Evolutionary conservation across 2,113 vertebrate genomes (phyloP).

Genomic region (Anser brachyrhynchus): DNA sequence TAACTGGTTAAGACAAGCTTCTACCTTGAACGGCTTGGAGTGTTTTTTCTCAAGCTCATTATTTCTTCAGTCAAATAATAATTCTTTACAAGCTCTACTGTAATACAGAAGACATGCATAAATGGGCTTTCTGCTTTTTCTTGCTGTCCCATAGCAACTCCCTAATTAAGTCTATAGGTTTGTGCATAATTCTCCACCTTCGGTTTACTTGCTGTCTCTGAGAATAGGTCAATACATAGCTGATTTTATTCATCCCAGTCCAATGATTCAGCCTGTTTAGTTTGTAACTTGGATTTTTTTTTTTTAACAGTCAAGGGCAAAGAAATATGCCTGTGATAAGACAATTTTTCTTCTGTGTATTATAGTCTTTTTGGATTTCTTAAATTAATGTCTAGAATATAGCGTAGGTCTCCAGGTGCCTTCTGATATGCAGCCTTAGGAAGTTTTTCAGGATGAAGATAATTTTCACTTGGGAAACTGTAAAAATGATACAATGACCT

Average conservation of each 20-base stretch:
- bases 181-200: background rate
- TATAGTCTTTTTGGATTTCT: background rate
- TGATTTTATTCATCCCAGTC: background rate
- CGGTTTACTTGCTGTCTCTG: background rate
- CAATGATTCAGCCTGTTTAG: background rate
- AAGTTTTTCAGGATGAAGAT: conserved; percentile 1
- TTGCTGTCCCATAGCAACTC: background rate
- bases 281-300: background rate
- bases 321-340: background rate
- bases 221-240: background rate
- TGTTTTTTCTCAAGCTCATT: background rate
- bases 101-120: background rate
- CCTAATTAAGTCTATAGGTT: background rate
- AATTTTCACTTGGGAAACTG: conserved; percentile 3
- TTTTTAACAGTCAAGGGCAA: background rate
- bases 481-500: conserved; percentile 13
- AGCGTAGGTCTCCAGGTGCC: background rate
- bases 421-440: background rate
- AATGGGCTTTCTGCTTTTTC: background rate
- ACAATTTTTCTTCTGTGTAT: background rate
- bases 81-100: background rate
- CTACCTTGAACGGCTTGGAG: background rate
- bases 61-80: background rate
- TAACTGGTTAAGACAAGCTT: background rate
- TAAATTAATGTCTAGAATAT: background rate